Conservation (phyloP, 2,113 vertebrate genomes). For the Anser brachyrhynchus region DNA sequence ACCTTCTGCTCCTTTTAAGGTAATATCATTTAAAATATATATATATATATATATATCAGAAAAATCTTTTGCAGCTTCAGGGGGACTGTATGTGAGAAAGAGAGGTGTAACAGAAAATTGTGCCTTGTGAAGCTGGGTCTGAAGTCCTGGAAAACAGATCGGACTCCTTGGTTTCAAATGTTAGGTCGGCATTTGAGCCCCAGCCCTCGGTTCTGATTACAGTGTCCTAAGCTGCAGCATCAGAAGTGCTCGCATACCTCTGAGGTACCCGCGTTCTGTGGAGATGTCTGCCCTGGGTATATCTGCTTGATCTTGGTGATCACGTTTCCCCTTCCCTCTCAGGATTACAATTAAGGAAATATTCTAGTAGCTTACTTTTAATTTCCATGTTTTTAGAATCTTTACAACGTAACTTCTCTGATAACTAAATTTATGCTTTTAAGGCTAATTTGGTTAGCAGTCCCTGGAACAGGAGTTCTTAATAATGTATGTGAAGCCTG, state of each 20-base stretch:
- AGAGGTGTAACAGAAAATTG: neutral
- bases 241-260: neutral
- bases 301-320: neutral
- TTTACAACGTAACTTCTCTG: neutral
- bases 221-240: neutral
- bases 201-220: neutral
- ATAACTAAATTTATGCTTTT: neutral
- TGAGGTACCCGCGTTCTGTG: fast-evolving
- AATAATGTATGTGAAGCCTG: neutral
- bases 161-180: neutral
- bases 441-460: neutral
- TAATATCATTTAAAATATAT: no score
- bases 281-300: fast-evolving
- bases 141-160: neutral
- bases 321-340: neutral
- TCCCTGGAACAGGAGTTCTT: neutral
- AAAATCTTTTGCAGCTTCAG: neutral
- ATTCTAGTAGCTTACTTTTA: neutral
- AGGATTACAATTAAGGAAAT: neutral
- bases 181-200: conserved; percentile 4
- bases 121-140: neutral
- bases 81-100: neutral
- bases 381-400: neutral
- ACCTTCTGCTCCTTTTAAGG: fast-evolving
- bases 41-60: neutral